Conservation (phyloP, 2,113 vertebrate genomes). For the Macaca fascicularis region DNA sequence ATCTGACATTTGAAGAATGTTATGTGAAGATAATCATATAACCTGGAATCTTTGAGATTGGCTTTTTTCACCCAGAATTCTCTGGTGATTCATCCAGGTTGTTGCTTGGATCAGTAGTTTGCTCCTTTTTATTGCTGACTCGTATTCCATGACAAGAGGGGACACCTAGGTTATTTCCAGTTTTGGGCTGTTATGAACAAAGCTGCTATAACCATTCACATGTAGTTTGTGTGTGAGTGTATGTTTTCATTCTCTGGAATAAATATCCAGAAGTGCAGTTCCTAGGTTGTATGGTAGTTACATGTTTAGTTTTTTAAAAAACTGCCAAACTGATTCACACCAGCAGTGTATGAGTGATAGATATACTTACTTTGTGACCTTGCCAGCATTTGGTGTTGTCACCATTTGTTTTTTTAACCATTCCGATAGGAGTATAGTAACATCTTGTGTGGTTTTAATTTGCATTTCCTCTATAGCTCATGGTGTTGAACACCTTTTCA, state of each 20-base stretch:
- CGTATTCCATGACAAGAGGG: neutral
- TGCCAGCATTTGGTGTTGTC: neutral
- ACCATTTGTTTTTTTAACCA: neutral
- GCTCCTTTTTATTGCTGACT: neutral
- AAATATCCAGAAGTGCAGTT: neutral
- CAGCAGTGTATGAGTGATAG: neutral
- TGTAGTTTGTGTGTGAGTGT: neutral
- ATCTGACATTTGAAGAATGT: neutral
- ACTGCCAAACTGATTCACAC: neutral
- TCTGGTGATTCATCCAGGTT: neutral
- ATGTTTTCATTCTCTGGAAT: slow-evolving; percentile 1
- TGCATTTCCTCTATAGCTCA: neutral
- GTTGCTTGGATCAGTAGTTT: neutral
- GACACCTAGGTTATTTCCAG: neutral
- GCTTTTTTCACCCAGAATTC: neutral
- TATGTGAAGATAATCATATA: neutral
- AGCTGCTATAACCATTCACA: neutral
- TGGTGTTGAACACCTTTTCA: neutral
- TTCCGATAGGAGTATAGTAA: neutral
- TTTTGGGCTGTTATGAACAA: neutral
- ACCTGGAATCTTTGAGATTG: no score
- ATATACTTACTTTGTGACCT: neutral
- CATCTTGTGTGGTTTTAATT: neutral
- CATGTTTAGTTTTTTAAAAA: neutral
- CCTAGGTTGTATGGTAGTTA: neutral